Conservation (phyloP, 2,797 vertebrate species). For the Anas bernieri region DNA sequence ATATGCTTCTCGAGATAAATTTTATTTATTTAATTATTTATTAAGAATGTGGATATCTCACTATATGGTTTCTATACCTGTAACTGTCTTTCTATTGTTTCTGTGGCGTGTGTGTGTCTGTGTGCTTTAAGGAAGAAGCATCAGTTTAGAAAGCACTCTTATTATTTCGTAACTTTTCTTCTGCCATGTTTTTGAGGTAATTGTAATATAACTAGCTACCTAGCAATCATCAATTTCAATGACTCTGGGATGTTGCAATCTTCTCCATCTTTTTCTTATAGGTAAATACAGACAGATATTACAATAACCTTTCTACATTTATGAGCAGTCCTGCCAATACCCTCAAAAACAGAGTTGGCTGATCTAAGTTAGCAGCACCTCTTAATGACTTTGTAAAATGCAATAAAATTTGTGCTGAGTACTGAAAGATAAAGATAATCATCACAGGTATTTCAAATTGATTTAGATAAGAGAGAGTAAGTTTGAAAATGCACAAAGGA, state of each 20-base stretch:
- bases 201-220: background rate
- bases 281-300: background rate
- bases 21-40: too few species aligned
- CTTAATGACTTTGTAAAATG: background rate
- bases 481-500: background rate
- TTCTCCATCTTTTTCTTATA: background rate
- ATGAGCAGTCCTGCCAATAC: background rate
- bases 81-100: background rate
- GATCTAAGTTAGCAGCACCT: background rate
- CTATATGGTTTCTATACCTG: background rate
- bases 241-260: background rate
- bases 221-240: background rate
- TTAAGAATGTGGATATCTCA: background rate
- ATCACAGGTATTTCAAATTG: background rate
- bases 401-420: background rate
- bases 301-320: background rate
- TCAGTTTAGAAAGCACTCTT: background rate
- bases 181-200: background rate
- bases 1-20: background rate
- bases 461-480: background rate
- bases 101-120: background rate
- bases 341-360: background rate
- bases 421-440: background rate
- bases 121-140: background rate
- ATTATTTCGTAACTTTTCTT: background rate